Evolutionary conservation across 1,140 invertebrate species (phyloP).

Genomic region (Ostrea edulis): DNA sequence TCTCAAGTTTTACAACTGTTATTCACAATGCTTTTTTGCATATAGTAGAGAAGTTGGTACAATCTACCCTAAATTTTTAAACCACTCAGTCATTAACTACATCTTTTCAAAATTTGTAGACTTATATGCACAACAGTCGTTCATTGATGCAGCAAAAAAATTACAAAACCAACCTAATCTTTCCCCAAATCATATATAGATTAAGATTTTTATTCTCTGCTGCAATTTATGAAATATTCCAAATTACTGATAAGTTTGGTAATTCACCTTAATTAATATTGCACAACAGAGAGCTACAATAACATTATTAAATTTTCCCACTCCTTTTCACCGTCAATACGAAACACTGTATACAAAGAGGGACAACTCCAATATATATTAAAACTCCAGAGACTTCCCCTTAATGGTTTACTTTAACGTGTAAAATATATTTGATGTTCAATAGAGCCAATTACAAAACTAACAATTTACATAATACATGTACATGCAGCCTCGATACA

Average conservation of each 20-base stretch:
- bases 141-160: neutral
- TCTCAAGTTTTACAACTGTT: neutral
- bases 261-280: constrained; percentile 8
- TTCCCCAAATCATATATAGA: neutral
- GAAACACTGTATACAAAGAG: neutral
- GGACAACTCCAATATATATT: neutral
- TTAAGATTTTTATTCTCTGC: neutral
- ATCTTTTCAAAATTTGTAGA: neutral
- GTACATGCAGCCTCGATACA: no score
- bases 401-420: no score
- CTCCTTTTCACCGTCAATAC: no score
- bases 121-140: neutral
- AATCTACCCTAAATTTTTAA: neutral
- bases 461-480: no score
- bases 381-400: no score
- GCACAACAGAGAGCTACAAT: constrained; percentile 3
- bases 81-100: neutral
- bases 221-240: neutral
- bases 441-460: no score
- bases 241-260: neutral
- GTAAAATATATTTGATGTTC: no score
- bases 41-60: neutral
- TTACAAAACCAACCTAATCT: neutral
- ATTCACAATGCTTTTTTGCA: neutral
- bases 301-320: neutral